Evolutionary conservation across 2,113 vertebrate genomes (phyloP), one percentile per base, ranked within the genome.

Genomic region (Perognathus longimembris): DNA sequence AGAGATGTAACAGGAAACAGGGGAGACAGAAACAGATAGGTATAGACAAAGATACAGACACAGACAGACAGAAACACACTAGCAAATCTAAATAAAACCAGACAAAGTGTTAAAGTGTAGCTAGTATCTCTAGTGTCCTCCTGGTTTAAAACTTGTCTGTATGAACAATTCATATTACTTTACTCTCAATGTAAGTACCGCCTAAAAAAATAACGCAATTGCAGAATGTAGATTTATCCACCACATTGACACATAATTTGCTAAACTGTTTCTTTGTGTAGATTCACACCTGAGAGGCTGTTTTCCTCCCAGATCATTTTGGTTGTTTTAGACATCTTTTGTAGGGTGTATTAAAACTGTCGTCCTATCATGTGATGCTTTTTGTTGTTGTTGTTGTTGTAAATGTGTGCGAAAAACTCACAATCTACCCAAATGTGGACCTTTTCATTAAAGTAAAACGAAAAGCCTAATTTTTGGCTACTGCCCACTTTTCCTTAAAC

Each of bases 71-170:
- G 45, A 45, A 6, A 45, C 45, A 45, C 45, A 45, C 45, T 6
- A 45, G 11, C 6, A 87, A 86, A 24, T 57, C 45, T 74, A 76
- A 88, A 89, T 76, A 36, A 91, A 93, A 88, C 24, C 59, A 50
- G 38, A 38, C 3, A 15, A 28, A 67, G n/a, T 80, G 14, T 89
- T 71, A 74, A 45, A 71, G 76, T 7, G 38, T 17, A 42, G 67
- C 54, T 59, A 84, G 63, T 63, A 28, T 45, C 38, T 91, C 66
- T 78, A 86, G 63, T 76, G 61, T 90, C 38, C 38, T 21, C 34
- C 50, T 75, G 61, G 71, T 61, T 30, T 91, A 73, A 82, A 89
- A 92, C 20, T 20, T 77, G 57, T 21, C 69, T 87, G 70, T n/a
- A 64, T 63, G 78, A 80, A 78, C 34, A 85, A 66, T 45, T 40